Evolutionary conservation across 2,797 vertebrate species (phyloP), one percentile per base, ranked within the genome.

Genomic region (Coccyzus lansbergi): DNA sequence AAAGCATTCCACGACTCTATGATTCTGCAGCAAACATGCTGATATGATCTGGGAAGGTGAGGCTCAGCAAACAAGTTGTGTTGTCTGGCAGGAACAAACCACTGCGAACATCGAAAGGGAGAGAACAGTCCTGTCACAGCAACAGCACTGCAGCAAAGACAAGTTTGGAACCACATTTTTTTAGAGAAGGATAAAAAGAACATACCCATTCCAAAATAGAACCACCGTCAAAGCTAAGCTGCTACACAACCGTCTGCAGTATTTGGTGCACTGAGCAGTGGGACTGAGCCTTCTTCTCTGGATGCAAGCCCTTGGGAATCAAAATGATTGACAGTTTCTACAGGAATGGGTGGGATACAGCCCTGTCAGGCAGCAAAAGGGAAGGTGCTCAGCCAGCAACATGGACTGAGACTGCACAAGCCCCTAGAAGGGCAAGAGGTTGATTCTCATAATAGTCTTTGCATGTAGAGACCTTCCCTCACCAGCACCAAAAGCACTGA

Each of bases 241-340:
- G 58, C 65, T 46, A 12, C 62, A 75, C 26, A 49, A 9, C 16
- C 20, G 12, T 31, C 21, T 78, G 63, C 56, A 40, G 48, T 24
- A 24, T 29, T 53, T 33, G 29, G 22, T 49, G 33, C 53, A 75
- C 6, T 21, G 9, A 75, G 19, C 5, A 52, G 34, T 10, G 55
- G 64, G 29, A 33, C 40, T 2, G 2, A 78, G 22, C 36, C 22
- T 11, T 14, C 29, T 53, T 33, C 48, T 36, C 26, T 6, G 22
- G 33, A 34, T 48, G 21, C 21, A 48, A 24, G 28, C 5, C 46
- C 34, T 19, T 4, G 5, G 33, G 18, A 58, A 46, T 53, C 26
- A 53, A 56, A 3, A 0, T 3, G 29, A 2, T 8, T 48, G 26
- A 22, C 33, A n/a, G 31, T 3, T 82, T 55, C 81, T 24, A 3